Evolutionary conservation across 2,113 vertebrate genomes (phyloP).

Genomic region (Sylvia atricapilla): DNA sequence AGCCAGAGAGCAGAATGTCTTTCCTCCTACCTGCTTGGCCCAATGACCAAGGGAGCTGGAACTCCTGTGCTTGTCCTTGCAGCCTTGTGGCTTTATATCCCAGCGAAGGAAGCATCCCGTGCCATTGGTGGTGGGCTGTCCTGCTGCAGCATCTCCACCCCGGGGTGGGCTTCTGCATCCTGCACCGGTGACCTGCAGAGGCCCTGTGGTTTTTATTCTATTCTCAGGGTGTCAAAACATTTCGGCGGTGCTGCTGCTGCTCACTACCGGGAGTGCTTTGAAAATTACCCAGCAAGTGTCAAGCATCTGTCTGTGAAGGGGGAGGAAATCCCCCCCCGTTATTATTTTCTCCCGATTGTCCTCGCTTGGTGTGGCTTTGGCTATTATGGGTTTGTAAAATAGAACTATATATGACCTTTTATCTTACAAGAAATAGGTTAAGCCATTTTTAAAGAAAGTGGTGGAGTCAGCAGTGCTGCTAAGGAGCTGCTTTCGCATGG

Average conservation of each 20-base stretch:
- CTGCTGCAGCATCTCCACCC: not conserved
- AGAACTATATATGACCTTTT: conserved; percentile 66
- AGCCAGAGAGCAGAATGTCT: not conserved
- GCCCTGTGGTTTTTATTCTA: not conserved
- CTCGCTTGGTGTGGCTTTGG: conserved; percentile 51
- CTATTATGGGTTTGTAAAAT: conserved; percentile 65
- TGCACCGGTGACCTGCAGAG: not conserved
- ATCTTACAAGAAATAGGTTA: conserved; percentile 67
- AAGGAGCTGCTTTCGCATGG: conserved; percentile 63
- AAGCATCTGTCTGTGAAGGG: conserved; percentile 55
- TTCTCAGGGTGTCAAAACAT: not conserved
- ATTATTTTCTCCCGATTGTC: conserved; percentile 51
- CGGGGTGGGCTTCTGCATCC: not conserved
- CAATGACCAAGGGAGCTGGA: not conserved
- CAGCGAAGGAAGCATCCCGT: accelerated
- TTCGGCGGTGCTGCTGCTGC: not conserved
- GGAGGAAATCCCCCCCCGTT: conserved; percentile 22
- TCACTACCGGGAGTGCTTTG: not conserved
- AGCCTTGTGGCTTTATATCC: not conserved
- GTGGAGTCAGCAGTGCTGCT: conserved; percentile 65
- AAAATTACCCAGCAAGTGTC: conserved; percentile 36
- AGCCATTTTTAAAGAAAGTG: conserved; percentile 66
- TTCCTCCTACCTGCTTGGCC: not conserved
- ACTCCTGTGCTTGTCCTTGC: not conserved
- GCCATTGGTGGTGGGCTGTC: accelerated